Base-by-base conservation (phyloP, 2,888 invertebrate species). In the Auanema freiburgensis region DNA sequence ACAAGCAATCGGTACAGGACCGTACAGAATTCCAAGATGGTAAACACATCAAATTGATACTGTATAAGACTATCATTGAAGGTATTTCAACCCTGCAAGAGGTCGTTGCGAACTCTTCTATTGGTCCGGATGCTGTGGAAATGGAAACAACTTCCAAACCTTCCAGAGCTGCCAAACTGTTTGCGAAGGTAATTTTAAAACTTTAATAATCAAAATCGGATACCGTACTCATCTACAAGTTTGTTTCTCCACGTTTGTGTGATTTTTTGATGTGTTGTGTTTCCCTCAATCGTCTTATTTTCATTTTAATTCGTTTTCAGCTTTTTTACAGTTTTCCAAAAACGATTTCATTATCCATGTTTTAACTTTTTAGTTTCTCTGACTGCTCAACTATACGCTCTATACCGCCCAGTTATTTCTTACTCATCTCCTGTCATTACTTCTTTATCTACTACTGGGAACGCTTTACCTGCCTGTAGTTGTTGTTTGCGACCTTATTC, bases 1-100 rank as follows among this genome's bases (percentile, higher is more conserved):
- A 1, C 81, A 83, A 50, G 78, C 81, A 62, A 79, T 83, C 43
- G 83, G 83, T 25, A 83, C 81, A 0, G 83, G 83, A 40, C 83
- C 83, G 4, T 83, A 83, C 66, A 66, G 83, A 49, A 83, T 84
- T 43, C 84, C 84, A 2, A 71, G 84, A 62, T 84, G 84, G 84
- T 75, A 41, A 41, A 41, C 44, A 44, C n/a, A n/a, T 42, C 6
- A 6, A 55, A 55, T n/a, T 55, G 41, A 55, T 18, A 52, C 16
- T 16, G 11, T n/a, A 23, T 52, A 21, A 23, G 16, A 16, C n/a
- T n/a, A 23, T 52, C 24, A n/a, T n/a, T 65, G 40, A 33, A 75
- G 75, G 75, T 83, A 79, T 63, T 83, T 76, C 67, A 83, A 83
- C 67, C 75, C 81, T 12, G 73, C 70, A 2, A 75, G 81, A 10